Percentiles rank a stretch among this genome's conserved stretches.
These are phyloP conservation scores for Cephalopterus ornatus DNA, from an alignment of 2,113 vertebrate genomes.

Conservation along the genomic window DNA sequence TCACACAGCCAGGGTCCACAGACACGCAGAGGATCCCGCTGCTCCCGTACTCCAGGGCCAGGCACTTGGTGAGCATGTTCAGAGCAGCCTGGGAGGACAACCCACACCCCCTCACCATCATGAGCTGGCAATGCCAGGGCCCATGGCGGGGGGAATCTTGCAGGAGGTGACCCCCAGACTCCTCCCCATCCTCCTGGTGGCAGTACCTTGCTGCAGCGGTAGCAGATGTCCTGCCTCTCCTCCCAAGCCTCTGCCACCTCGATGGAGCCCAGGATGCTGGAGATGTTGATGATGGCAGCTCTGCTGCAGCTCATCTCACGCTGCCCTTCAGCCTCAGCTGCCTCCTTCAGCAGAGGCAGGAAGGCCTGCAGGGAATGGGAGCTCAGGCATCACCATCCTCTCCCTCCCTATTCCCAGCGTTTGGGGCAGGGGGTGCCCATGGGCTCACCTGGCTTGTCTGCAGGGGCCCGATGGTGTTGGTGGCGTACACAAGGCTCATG, in stretches of 20 bases:
- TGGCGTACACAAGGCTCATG: conserved; percentile 23
- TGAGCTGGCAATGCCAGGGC: fast-evolving
- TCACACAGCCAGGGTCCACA: conserved; percentile 13
- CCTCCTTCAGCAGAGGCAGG: conserved; percentile 36
- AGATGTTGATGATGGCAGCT: conserved; percentile 51
- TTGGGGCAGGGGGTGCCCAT: not conserved
- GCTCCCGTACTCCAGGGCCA: conserved; percentile 31
- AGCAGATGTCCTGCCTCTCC: conserved; percentile 37
- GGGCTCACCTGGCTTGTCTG: conserved; percentile 37
- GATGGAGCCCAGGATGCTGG: conserved; percentile 49
- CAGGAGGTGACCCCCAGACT: not conserved
- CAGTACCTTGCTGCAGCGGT: conserved; percentile 38
- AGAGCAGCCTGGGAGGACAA: conserved; percentile 34
- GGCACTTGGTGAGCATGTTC: conserved; percentile 61
- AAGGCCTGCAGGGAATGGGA: not conserved
- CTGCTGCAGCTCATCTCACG: conserved; percentile 8
- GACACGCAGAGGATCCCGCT: conserved; percentile 30
- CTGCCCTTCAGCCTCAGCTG: not conserved
- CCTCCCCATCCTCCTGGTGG: fast-evolving
- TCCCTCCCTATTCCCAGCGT: fast-evolving
- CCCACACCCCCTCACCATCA: not conserved
- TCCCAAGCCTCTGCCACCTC: not conserved
- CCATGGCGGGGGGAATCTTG: fast-evolving
- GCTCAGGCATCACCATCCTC: not conserved
- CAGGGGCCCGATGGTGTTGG: conserved; percentile 53